Evolutionary conservation across 2,888 invertebrate genomes (phyloP).

Genomic region (Elysia crispata): DNA sequence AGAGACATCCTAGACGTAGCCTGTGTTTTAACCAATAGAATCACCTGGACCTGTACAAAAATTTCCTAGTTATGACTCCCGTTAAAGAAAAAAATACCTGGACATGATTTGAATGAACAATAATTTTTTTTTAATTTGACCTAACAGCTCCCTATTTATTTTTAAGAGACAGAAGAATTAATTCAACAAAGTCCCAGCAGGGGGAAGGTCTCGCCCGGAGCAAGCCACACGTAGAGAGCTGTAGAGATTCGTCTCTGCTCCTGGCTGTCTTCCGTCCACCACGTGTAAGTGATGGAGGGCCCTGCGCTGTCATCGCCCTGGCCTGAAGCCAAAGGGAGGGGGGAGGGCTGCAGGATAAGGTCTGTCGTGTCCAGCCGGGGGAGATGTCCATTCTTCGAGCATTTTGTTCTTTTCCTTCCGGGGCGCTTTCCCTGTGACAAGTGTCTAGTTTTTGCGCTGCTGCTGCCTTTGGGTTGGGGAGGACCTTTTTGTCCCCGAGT

Average conservation of each 20-base stretch:
- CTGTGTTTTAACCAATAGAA: constrained; percentile 20
- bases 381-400: constrained; percentile 20
- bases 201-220: no score
- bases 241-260: no score
- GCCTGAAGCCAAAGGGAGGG: no score
- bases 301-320: no score
- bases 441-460: constrained; percentile 41
- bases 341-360: no score
- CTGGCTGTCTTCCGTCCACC: no score
- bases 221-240: no score
- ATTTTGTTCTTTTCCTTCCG: constrained; percentile 26
- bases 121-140: constrained; percentile 11
- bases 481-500: constrained; percentile 24
- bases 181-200: no score
- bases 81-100: constrained; percentile 39
- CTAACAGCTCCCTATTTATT: background rate
- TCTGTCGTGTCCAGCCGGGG: background rate
- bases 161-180: no score
- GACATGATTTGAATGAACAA: constrained; percentile 42
- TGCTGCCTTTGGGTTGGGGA: constrained; percentile 44
- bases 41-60: constrained; percentile 35
- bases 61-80: constrained; percentile 37
- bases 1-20: constrained; percentile 37
- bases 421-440: constrained; percentile 40
- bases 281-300: no score